phyloP scores from a whole-genome alignment of 2,797 vertebrate genomes.

The Rallus crepitans region DNA sequence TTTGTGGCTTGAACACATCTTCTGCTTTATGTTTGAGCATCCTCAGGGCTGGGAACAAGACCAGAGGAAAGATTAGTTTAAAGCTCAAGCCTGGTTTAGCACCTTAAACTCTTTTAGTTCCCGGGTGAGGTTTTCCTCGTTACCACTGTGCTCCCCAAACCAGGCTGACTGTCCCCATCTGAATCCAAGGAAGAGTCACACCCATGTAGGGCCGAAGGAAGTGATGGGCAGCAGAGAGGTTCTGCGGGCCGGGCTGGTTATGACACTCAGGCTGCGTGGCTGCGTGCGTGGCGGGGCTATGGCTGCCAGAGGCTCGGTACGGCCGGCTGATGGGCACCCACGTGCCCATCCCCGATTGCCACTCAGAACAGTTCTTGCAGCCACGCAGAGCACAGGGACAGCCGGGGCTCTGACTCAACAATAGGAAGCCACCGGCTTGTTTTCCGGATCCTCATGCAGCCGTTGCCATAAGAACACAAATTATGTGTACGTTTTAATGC shows the following conservation, averaged over 20 bases:
- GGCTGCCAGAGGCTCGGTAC: neutral
- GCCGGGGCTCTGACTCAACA: slow-evolving; percentile 68
- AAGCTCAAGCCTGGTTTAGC: neutral
- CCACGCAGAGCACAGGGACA: slow-evolving; percentile 36
- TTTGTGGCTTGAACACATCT: fast-evolving
- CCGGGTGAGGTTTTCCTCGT: neutral
- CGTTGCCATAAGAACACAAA: slow-evolving; percentile 91
- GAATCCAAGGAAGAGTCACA: neutral
- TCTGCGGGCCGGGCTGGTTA: neutral
- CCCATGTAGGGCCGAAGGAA: neutral
- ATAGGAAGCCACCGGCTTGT: slow-evolving; percentile 77
- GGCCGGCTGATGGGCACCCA: neutral
- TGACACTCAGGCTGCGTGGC: slow-evolving; percentile 53
- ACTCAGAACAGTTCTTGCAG: neutral
- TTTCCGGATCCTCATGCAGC: slow-evolving; percentile 76
- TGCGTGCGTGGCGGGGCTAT: slow-evolving; percentile 34
- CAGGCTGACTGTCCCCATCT: fast-evolving
- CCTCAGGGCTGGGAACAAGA: neutral
- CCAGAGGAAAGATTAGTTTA: neutral
- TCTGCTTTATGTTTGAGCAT: neutral
- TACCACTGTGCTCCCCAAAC: neutral
- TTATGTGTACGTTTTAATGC: slow-evolving; percentile 98
- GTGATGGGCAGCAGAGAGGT: too few species aligned
- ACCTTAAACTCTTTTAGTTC: neutral
- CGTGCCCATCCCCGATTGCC: neutral